Base-by-base conservation (phyloP, 2,888 invertebrate species). In the Dicycla oo region DNA sequence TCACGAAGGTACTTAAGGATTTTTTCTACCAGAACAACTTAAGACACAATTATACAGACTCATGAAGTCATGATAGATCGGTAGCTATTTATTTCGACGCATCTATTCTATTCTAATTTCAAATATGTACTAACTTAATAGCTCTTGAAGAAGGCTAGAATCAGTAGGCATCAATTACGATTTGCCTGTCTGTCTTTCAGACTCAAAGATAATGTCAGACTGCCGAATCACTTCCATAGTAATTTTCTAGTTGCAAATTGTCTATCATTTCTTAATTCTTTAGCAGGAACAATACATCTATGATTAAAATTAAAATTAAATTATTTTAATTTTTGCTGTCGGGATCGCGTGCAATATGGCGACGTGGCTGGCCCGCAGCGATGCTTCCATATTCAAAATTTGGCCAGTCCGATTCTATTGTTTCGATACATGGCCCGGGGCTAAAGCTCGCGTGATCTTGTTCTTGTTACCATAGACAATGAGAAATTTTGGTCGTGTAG, bases 321-420 rank as follows among this genome's bases (percentile, higher is more conserved):
- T 88, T 88, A 88, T 88, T n/a, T n/a, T 80, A 70, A 86, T 84
- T n/a, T n/a, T n/a, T n/a, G n/a, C n/a, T 77, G 83, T 83, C 70
- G 18, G 58, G 84, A 89, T 94, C 88, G 93, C 94, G 94, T 94
- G 94, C 94, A 83, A 90, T 95, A 95, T 95, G 94, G 91, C 90
- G 73, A 86, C 81, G 84, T 81, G 83, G 90, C 93, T 81, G 83
- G 90, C 93, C 86, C 71, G 86, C 69, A 90, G 94, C 92, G 75
- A 78, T 87, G 91, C 91, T 93, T 91, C 93, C 93, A 93, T 92
- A 92, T 92, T 91, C 90, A 89, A 88, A 89, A 78, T 81, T 81
- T 60, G 65, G 53, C 51, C 71, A 72, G 76, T 79, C 74, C 61
- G 82, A 80, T 76, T 61, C 78, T 78, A 86, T 80, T 84, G 80